Evolutionary conservation across 2,113 vertebrate species (phyloP), one percentile per base, ranked within the genome.

Genomic region (Hippocampus comes): DNA sequence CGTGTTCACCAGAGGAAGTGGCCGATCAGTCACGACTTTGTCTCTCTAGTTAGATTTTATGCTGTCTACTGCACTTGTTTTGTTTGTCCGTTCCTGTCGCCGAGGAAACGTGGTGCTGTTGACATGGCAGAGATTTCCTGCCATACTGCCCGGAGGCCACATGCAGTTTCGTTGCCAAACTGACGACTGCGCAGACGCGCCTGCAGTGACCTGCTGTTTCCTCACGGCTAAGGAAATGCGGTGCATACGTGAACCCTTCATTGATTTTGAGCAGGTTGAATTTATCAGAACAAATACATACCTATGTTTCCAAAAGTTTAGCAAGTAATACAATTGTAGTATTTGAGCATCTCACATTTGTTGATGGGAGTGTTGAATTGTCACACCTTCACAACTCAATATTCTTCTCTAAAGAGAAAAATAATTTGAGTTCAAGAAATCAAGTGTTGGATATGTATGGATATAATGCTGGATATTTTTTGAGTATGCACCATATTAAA

Each of bases 121-220:
- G 87, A 91, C 88, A 87, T 86, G 89, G 85, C 82, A 85, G 86
- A 87, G 86, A 88, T 89, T 90, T 90, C 88, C 89, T 86, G 85
- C 86, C 76, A 75, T 87, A 88, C 87, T 87, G 84, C 88, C 88
- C 82, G 81, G 76, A 89, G 88, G 89, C 82, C 87, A 82, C 84
- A 88, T 86, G 86, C 86, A 71, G 76, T 91, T 89, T 78, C 82
- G 87, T 85, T 81, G 86, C 81, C 89, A 88, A 84, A 88, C 70
- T 84, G 73, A 82, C 46, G 63, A 71, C 85, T 61, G 77, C 68
- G 59, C 81, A 86, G 78, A 79, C 82, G 78, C 27, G 42, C 61
- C 81, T 67, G 76, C 74, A 59, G 68, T 72, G 77, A 83, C 68
- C 74, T 4, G 27, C 78, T 74, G 68, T 66, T 73, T 76, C 76